Evolutionary conservation across 2,113 vertebrate species (phyloP), one percentile per base, ranked within the genome.

Genomic region (Bothrops jararaca): DNA sequence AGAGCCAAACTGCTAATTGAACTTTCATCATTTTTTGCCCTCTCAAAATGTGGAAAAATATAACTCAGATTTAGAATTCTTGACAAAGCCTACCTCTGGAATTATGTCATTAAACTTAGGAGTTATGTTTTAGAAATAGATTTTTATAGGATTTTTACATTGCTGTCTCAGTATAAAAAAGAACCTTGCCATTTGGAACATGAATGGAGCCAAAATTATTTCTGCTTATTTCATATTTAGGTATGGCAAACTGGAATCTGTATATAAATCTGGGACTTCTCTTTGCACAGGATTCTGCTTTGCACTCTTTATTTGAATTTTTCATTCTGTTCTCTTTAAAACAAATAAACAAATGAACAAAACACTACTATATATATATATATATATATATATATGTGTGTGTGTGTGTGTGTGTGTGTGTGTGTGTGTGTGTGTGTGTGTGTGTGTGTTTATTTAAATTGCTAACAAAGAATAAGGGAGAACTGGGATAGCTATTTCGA

Each of bases 1-100:
- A 92, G 24, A 92, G 39, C 60, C 91, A 90, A 91, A 91, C 11
- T 88, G 60, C 57, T 2, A 7, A 26, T 85, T 93, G 91, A 52
- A 39, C 24, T 90, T 80, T 6, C n/a, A 53, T 22, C 18, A 4
- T 20, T 11, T 20, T 89, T 91, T 91, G 9, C 9, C 87, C 90
- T 50, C 24, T 53, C 15, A 7, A 42, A 26, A 7, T 88, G 89
- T 58, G 3, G 88, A 64, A 93, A 93, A 10, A 34, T 60, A 93
- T 6, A 94, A 50, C 53, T 87, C 74, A 22, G 88, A 24, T 64
- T 91, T 91, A 90, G 60, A 90, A 85, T 74, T 42, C 56, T 58
- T 13, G 58, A 45, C 20, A 90, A 80, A 90, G 85, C 39, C 26
- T 15, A 45, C 74, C 50, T 54, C 85, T 74, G 48, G 85, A 86